Evolutionary conservation across 2,797 vertebrate species (phyloP).

Genomic region (Danio tinwini): DNA sequence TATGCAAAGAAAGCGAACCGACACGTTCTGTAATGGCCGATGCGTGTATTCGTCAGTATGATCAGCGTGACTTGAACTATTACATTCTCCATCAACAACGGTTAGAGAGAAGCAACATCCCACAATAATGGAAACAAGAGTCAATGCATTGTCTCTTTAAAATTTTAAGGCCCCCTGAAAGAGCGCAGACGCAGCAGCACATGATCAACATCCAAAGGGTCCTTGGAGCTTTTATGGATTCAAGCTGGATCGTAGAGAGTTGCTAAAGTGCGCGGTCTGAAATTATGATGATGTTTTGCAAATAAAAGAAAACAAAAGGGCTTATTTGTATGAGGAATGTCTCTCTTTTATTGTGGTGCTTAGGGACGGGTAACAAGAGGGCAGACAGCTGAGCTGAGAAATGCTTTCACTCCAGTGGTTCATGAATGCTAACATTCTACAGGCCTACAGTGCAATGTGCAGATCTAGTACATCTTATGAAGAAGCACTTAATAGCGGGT

Average conservation of each 20-base stretch:
- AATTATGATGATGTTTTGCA: constrained; percentile 19
- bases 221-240: constrained; percentile 29
- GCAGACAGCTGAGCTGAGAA: neutral
- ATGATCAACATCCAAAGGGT: neutral
- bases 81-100: constrained; percentile 31
- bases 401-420: neutral
- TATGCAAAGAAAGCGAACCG: constrained; percentile 17
- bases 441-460: neutral
- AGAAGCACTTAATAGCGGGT: neutral
- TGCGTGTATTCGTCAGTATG: constrained; percentile 24
- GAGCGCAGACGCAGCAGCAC: neutral
- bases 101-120: neutral
- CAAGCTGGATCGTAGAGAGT: neutral
- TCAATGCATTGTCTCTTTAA: constrained; percentile 14
- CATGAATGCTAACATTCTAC: neutral
- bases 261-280: constrained; percentile 4
- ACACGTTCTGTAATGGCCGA: constrained; percentile 39
- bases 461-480: neutral
- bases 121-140: neutral
- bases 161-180: constrained; percentile 15
- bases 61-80: neutral
- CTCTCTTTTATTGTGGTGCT: neutral
- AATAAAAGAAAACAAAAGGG: constrained; percentile 13
- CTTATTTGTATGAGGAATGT: constrained; percentile 7
- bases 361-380: constrained; percentile 7